Conservation (phyloP, 2,888 invertebrate species). For the Dryocosmus kuriphilus region DNA sequence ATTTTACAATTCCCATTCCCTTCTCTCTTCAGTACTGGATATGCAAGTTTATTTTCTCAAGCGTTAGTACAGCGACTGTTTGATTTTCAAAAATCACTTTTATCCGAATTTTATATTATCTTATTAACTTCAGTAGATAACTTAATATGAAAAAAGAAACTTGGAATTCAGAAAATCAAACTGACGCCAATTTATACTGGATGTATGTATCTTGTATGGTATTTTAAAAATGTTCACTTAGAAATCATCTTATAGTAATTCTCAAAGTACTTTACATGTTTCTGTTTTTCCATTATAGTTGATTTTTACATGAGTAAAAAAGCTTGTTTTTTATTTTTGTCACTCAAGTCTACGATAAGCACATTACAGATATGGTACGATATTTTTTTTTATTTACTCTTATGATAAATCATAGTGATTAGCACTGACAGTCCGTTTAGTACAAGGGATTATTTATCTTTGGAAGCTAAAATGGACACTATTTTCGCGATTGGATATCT, state of each 20-base stretch:
- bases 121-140: neutral
- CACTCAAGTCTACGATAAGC: slow-evolving; percentile 67
- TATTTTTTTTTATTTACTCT: slow-evolving; percentile 42
- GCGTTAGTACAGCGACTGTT: slow-evolving; percentile 63
- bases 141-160: neutral
- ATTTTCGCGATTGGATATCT: slow-evolving; percentile 22
- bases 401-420: slow-evolving; percentile 41
- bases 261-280: slow-evolving; percentile 39
- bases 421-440: slow-evolving; percentile 40
- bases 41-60: slow-evolving; percentile 68
- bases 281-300: slow-evolving; percentile 47
- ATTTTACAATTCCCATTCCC: neutral
- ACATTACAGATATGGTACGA: slow-evolving; percentile 66
- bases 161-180: slow-evolving; percentile 53
- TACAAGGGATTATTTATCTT: slow-evolving; percentile 36
- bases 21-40: slow-evolving; percentile 62
- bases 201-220: slow-evolving; percentile 45
- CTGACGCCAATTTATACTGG: slow-evolving; percentile 56
- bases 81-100: slow-evolving; percentile 53
- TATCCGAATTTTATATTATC: neutral
- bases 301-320: slow-evolving; percentile 66
- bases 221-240: slow-evolving; percentile 65
- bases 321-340: slow-evolving; percentile 52
- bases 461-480: slow-evolving; percentile 36
- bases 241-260: slow-evolving; percentile 62